Conservation (phyloP, 2,113 vertebrate genomes). For the Phaethon lepturus region DNA sequence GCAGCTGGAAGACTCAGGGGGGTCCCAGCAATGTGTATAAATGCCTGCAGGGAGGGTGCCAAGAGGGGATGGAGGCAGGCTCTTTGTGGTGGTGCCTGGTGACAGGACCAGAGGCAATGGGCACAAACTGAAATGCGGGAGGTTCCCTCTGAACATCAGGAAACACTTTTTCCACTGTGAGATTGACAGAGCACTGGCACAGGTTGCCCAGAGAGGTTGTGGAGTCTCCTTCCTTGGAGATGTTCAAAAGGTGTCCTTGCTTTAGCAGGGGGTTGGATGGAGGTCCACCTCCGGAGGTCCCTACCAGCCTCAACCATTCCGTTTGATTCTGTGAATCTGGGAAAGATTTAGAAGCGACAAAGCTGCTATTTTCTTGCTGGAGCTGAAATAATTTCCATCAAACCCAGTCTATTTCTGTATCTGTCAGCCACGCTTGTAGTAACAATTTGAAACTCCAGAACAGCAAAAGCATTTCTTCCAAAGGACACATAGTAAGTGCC, state of each 20-base stretch:
- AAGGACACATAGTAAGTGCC: neutral
- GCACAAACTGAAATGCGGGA: too few species aligned
- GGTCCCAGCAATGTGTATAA: neutral
- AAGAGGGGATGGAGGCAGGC: neutral
- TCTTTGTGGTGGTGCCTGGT: neutral
- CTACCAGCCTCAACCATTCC: neutral
- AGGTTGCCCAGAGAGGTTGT: too few species aligned
- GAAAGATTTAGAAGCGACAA: neutral
- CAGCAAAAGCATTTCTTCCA: neutral
- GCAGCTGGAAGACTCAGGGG: too few species aligned
- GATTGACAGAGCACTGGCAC: too few species aligned
- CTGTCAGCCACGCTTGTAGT: conserved; percentile 9
- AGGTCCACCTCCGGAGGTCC: neutral
- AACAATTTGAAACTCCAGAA: neutral
- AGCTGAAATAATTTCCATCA: neutral
- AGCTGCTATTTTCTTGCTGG: neutral
- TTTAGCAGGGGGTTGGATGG: fast-evolving
- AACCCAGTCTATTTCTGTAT: neutral
- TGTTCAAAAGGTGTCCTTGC: neutral
- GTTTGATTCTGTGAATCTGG: neutral
- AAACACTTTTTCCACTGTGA: too few species aligned
- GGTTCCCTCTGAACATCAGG: too few species aligned
- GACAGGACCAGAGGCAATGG: neutral
- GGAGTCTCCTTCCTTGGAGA: too few species aligned
- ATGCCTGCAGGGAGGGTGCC: neutral